Base-by-base conservation (phyloP, 2,113 vertebrate species). In the Nipponia nippon region DNA sequence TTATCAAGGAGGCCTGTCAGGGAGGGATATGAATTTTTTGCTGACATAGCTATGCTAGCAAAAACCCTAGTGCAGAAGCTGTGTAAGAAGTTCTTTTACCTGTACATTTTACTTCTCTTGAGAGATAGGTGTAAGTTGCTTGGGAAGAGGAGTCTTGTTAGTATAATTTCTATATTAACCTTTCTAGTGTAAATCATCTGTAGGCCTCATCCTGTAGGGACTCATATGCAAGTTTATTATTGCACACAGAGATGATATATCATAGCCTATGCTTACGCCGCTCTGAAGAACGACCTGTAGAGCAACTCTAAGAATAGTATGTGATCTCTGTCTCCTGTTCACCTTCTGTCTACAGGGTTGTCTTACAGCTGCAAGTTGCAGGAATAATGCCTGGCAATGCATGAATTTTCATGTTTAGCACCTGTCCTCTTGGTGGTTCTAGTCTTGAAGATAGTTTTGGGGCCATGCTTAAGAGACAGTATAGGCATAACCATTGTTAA, bases 1-100 rank as follows among this genome's bases (percentile, higher is more conserved):
- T 85, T 87, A 82, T 49, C 91, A 90, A 87, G 83, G 65, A 97
- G 70, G 61, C 58, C 65, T 94, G 90, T 89, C 70, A 78, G 50
- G 36, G 63, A 95, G 47, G 83, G 69, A 69, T 91, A 82, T 56
- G 59, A 81, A 6, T 90, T 93, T 96, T 96, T 94, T 95, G 77
- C 95, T 94, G 86, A 89, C 76, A 73, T 83, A 92, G 50, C 72
- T 83, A 36, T 91, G 47, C 86, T 36, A 91, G 89, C 44, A 92
- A 94, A 93, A 91, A 58, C 9, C 38, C 27, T 59, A n/a, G 42
- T 85, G 50, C 55, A 86, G 93, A 77, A 80, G 32, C 50, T 83
- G 67, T 58, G 55, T 88, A 90, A 94, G 70, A 84, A 83, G 69
- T 72, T 95, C 76, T 92, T 96, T 94, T 83, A 77, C 79, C 50